Conservation (phyloP, 2,888 invertebrate species). For the Tetanocera ferruginea region DNA sequence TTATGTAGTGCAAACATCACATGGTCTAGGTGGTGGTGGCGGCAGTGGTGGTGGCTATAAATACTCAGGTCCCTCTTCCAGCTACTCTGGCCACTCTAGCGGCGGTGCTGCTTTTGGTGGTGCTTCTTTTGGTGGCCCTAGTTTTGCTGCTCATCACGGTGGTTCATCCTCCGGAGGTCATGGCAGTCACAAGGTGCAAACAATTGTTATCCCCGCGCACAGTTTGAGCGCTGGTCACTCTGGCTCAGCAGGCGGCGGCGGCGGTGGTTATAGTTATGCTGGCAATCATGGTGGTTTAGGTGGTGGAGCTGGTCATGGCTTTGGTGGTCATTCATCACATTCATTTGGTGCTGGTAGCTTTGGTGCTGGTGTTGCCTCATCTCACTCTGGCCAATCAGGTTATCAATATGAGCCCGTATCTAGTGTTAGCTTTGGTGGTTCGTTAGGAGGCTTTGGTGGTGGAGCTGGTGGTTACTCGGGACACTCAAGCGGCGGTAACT, state of each 20-base stretch:
- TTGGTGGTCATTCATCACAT: slow-evolving; percentile 8
- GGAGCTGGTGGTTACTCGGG: slow-evolving; percentile 28
- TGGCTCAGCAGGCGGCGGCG: slow-evolving; percentile 32
- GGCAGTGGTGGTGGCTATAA: slow-evolving; percentile 28
- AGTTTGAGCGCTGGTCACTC: background rate
- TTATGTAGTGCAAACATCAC: slow-evolving; percentile 53
- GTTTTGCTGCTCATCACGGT: slow-evolving; percentile 22
- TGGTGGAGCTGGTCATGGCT: background rate
- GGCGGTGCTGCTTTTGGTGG: background rate
- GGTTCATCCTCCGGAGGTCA: slow-evolving; percentile 35
- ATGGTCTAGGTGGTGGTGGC: slow-evolving; percentile 6
- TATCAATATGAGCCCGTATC: slow-evolving; percentile 6
- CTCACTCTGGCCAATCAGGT: background rate
- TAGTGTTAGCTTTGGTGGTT: background rate
- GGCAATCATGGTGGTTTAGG: background rate
- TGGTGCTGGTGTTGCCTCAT: background rate
- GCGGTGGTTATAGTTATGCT: background rate
- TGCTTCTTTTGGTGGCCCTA: background rate
- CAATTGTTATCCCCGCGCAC: slow-evolving; percentile 36
- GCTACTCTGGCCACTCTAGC: slow-evolving; percentile 19
- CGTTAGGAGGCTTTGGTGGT: slow-evolving; percentile 14
- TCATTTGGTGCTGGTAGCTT: slow-evolving; percentile 6
- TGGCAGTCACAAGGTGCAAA: slow-evolving; percentile 40
- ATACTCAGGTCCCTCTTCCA: slow-evolving; percentile 1
- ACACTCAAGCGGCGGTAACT: slow-evolving; percentile 33